Evolutionary conservation across 2,113 vertebrate genomes (phyloP), one percentile per base, ranked within the genome.

Genomic region (Glareola pratincola): DNA sequence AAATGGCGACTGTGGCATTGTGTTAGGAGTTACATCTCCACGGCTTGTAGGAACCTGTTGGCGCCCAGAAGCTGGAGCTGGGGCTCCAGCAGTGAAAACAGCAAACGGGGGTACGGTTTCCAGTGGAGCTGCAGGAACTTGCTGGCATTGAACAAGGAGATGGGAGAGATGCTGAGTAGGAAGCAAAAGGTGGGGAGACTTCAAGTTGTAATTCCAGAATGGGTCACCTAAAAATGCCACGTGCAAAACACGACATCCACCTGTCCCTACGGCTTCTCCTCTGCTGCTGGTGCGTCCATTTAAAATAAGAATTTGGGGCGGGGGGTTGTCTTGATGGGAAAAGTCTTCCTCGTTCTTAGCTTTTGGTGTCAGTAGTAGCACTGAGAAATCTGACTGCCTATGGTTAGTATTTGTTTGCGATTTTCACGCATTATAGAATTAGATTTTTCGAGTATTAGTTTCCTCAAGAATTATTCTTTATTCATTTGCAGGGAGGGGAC

Each of bases 351-450:
- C 66, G 47, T 19, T 73, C 64, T 79, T 75, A 60, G 77, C 94
- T 96, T 94, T 84, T 68, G 89, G 60, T 76, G 64, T 69, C 88
- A 85, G 87, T 43, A 71, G 79, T 6, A 68, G 24, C 69, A 63
- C 78, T 41, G 64, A 76, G 84, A 96, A 85, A 93, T 14, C 30
- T 27, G 73, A 66, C 56, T 0, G 23, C 29, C 72, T 67, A 9
- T 15, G 63, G 90, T 76, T 39, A 45, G 59, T 60, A 60, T 93
- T 94, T 94, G 43, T 84, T 96, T 95, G 64, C 91, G 36, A 94
- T 95, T 96, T 71, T 37, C 90, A 83, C n/a, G 74, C 18, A 45
- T 71, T 73, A 77, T 12, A 85, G 76, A 95, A 95, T 81, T 77
- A 74, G 71, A 39, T 27, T 50, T 79, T 51, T 8, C 2, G 21